Percentiles rank a stretch among this genome's conserved stretches.
phyloP scores from a whole-genome alignment of 2,113 vertebrate species.

The Peromyscus polionotus region DNA sequence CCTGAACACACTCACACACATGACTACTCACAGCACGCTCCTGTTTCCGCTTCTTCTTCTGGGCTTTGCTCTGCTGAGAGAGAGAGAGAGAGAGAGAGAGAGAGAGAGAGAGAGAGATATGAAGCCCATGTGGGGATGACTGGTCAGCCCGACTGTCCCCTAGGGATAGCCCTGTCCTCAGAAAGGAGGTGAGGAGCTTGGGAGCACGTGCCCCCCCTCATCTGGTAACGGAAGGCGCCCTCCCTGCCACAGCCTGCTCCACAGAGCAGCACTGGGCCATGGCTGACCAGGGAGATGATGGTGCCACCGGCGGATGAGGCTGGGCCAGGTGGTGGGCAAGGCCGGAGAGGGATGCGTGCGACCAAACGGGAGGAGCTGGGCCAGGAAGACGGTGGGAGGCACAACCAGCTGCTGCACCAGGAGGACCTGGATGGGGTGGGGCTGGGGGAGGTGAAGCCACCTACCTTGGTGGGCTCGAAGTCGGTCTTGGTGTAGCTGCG shows the following conservation, averaged over 20 bases:
- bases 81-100: not conserved
- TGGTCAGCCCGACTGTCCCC: not conserved
- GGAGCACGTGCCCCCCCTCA: accelerated
- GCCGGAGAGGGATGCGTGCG: not conserved
- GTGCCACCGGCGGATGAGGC: not conserved
- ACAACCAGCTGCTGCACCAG: not conserved
- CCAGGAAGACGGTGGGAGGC: not conserved
- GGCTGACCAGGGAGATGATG: not conserved
- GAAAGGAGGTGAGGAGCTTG: accelerated
- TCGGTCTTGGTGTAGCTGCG: conserved; percentile 95
- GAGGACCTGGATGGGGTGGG: not conserved
- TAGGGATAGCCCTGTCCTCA: too few relatives aligned
- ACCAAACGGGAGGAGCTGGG: too few relatives aligned
- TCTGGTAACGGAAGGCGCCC: accelerated
- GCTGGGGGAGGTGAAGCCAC: accelerated
- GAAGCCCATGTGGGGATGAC: not conserved
- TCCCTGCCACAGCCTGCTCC: not conserved
- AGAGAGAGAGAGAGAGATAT: too few relatives aligned
- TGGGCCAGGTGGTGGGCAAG: not conserved
- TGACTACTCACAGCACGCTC: conserved; percentile 92
- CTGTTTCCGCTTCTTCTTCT: conserved; percentile 97
- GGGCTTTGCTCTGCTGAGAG: conserved; percentile 92
- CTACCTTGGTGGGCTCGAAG: conserved; percentile 84
- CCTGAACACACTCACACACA: accelerated
- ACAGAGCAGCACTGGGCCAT: not conserved